These are phyloP conservation scores for Drosophila ananassae DNA, from an alignment of 1,140 invertebrate species.

Conservation along the genomic window DNA sequence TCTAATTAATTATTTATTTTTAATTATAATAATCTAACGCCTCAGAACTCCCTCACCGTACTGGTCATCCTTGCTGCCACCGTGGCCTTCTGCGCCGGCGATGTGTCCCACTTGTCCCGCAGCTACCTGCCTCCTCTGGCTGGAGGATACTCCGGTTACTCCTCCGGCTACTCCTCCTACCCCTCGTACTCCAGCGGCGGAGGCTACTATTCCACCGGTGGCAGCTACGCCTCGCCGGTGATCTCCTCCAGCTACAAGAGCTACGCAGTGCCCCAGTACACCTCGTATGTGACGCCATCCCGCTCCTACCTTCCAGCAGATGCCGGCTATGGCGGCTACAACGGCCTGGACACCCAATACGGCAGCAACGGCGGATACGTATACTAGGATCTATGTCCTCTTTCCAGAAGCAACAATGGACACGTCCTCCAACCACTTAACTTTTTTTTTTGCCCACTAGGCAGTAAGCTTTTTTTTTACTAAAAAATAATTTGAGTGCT, in stretches of 20 bases:
- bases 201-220: slow-evolving; percentile 39
- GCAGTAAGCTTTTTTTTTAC: slow-evolving; percentile 28
- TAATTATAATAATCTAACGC: background rate
- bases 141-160: slow-evolving; percentile 9
- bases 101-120: slow-evolving; percentile 68
- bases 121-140: slow-evolving; percentile 64
- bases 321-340: slow-evolving; percentile 42
- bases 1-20: background rate
- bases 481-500: slow-evolving; percentile 23
- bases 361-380: slow-evolving; percentile 73
- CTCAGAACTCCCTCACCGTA: slow-evolving; percentile 35
- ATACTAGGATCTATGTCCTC: slow-evolving; percentile 49
- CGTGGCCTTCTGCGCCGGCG: slow-evolving; percentile 47
- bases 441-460: slow-evolving; percentile 16
- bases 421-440: background rate
- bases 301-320: slow-evolving; percentile 51
- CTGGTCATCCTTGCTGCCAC: slow-evolving; percentile 40
- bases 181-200: slow-evolving; percentile 50
- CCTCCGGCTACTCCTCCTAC: slow-evolving; percentile 31
- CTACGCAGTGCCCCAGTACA: slow-evolving; percentile 61
- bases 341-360: slow-evolving; percentile 71
- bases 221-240: slow-evolving; percentile 27
- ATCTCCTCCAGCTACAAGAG: slow-evolving; percentile 48
- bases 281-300: slow-evolving; percentile 54
- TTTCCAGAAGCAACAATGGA: slow-evolving; percentile 23